Evolutionary conservation across 2,113 vertebrate genomes (phyloP), one percentile per base, ranked within the genome.

Genomic region (Lathamus discolor): DNA sequence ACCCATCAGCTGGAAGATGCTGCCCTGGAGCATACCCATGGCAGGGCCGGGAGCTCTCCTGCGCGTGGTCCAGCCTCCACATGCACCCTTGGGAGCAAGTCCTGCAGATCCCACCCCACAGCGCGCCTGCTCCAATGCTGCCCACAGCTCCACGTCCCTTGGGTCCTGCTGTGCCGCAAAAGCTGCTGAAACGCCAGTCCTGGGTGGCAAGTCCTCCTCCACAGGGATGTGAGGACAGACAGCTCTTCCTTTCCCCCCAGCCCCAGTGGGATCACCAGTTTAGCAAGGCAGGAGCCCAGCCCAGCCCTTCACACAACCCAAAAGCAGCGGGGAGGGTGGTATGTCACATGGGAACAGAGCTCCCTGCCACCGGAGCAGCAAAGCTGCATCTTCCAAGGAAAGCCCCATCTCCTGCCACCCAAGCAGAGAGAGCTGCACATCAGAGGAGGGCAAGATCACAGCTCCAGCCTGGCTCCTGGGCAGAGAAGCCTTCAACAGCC

Each of bases 1-100:
- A 57, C n/a, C 10, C 7, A 0, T 12, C n/a, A 69, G 6, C 6
- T 66, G 64, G 63, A 41, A 69, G 33, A 31, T 18, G 48, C 61
- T 70, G 49, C n/a, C 63, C 37, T 0, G 0, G 54, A 66, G 49
- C 63, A 62, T 4, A 31, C 2, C 25, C 16, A 6, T 0, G 0
- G 4, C 22, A 17, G 37, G 46, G 37, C 35, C 2, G 3, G 41
- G n/a, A 23, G 70, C 55, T 55, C 48, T 61, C 33, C 63, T 44
- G 43, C 23, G 11, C 4, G 0, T 0, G 1, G 25, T 17, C 44
- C 72, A 69, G 86, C 48, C 75, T 88, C 33, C 4, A 2, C 11
- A 54, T 3, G 49, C 7, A 59, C 55, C 44, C 55, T 7, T 14
- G 57, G 37, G 51, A 83, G 28, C 28, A 48, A 49, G 31, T 12